Percentiles rank a stretch among this genome's conserved stretches.
Conservation (phyloP, 2,888 invertebrate genomes). For the Acrobasis consociella region DNA sequence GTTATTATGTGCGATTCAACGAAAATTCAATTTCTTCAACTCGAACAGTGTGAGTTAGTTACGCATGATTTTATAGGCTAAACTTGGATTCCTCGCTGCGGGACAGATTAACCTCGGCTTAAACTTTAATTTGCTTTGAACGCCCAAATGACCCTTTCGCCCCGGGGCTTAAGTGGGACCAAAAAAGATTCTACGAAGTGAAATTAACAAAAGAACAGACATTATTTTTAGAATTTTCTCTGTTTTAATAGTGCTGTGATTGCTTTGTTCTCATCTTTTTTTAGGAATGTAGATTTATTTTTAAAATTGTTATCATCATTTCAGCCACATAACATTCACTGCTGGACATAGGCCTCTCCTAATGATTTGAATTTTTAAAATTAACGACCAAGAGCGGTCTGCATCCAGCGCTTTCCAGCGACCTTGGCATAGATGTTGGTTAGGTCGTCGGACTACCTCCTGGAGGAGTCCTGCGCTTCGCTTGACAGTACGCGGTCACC, state of each 20-base stretch:
- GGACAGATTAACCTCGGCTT: constrained; percentile 12
- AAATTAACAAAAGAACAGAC: background rate
- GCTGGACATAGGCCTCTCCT: too few relatives aligned
- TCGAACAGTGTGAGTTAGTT: background rate
- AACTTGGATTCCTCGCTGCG: constrained; percentile 6
- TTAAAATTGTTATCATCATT: too few relatives aligned
- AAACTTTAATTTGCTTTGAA: constrained; percentile 22
- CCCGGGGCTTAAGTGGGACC: constrained; percentile 1
- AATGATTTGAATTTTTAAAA: too few relatives aligned
- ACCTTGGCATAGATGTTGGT: too few relatives aligned
- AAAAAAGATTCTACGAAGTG: constrained; percentile 1
- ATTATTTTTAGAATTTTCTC: background rate
- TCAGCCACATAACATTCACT: too few relatives aligned
- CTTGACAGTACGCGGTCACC: too few relatives aligned
- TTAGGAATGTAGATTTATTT: too few relatives aligned
- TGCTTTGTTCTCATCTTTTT: background rate
- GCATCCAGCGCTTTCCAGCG: too few relatives aligned
- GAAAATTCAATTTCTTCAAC: background rate
- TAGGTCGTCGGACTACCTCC: too few relatives aligned
- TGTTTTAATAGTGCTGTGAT: background rate
- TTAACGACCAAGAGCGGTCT: too few relatives aligned
- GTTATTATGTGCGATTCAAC: too few relatives aligned
- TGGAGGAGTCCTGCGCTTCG: too few relatives aligned
- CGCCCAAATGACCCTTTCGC: constrained; percentile 17
- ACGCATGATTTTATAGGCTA: constrained; percentile 1